Evolutionary conservation across 2,888 invertebrate species (phyloP), one percentile per base, ranked within the genome.

Genomic region (Argyresthia goedartella): DNA sequence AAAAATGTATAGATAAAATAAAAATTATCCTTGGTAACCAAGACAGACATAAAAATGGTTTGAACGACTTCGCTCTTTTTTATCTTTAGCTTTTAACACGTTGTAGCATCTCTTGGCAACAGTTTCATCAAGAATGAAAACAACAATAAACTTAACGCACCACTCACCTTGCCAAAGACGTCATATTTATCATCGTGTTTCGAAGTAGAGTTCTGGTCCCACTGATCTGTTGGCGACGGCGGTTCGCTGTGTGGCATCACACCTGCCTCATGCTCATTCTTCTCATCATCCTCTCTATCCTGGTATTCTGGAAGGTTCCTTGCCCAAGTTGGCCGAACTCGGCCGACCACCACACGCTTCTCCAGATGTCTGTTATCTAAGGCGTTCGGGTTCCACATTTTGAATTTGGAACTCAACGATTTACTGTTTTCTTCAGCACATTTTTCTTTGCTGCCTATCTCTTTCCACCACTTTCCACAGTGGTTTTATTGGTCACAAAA

Each of bases 321-420:
- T 47, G 89, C 90, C 88, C 81, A 87, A 45, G 84, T 89, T 55
- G 89, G 88, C 46, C 87, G 64, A 53, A 88, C 88, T 56, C 86
- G 73, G 56, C 89, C 89, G 52, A 90, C 88, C 57, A 90, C 88
- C 59, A 90, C 88, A 54, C 89, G 78, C 71, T 89, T 89, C 76
- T 89, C 89, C 77, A 88, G 80, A 65, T 88, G 87, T 63, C 86
- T 85, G 66, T 82, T 76, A 52, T 81, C 86, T 65, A 75, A 71
- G 58, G 77, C 67, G 59, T 81, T 81, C 54, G 81, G 82, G 63
- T 86, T 86, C 88, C 87, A 88, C 85, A 86, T 85, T 56, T 48
- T 48, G 15, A 36, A 46, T 35, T 48, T 48, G 11, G 15, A 36
- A 13, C 36, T 16, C 8, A 11, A n/a, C 10, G 44, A 6, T 25